phyloP scores from a whole-genome alignment of 2,113 vertebrate genomes.

The Oncorhynchus keta region DNA sequence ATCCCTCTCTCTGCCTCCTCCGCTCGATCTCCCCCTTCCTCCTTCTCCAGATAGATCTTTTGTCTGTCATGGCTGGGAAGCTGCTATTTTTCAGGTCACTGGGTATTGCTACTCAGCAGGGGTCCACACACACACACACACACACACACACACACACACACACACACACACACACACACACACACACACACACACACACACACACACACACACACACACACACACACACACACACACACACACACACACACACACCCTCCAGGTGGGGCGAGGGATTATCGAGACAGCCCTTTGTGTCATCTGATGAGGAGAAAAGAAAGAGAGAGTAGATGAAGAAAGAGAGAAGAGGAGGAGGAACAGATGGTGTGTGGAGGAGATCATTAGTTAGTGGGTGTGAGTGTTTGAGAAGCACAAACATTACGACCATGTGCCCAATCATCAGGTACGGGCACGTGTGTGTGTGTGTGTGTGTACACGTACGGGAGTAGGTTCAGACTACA shows the following conservation, averaged over 20 bases:
- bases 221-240: not conserved
- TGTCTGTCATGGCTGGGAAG: too few species aligned
- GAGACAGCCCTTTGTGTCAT: constrained; percentile 33
- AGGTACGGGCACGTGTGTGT: constrained; percentile 11
- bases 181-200: not conserved
- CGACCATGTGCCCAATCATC: too few species aligned
- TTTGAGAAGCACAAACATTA: constrained; percentile 5
- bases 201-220: not conserved
- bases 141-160: too few species aligned
- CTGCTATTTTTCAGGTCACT: too few species aligned
- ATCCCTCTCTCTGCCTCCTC: too few species aligned
- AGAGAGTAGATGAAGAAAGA: not conserved
- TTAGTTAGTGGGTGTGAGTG: not conserved
- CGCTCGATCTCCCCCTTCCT: too few species aligned
- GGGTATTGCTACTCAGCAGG: too few species aligned
- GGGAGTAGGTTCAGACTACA: not conserved
- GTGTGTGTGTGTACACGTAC: constrained; percentile 30
- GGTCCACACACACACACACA: not conserved
- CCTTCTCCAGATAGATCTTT: too few species aligned
- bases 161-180: not conserved
- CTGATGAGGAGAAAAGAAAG: constrained; percentile 30
- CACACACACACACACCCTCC: not conserved
- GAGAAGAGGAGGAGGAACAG: constrained; percentile 7
- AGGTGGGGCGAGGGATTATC: constrained; percentile 50
- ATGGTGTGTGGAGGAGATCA: not conserved